phyloP scores from a whole-genome alignment of 2,113 vertebrate species.

The Plectropomus leopardus region DNA sequence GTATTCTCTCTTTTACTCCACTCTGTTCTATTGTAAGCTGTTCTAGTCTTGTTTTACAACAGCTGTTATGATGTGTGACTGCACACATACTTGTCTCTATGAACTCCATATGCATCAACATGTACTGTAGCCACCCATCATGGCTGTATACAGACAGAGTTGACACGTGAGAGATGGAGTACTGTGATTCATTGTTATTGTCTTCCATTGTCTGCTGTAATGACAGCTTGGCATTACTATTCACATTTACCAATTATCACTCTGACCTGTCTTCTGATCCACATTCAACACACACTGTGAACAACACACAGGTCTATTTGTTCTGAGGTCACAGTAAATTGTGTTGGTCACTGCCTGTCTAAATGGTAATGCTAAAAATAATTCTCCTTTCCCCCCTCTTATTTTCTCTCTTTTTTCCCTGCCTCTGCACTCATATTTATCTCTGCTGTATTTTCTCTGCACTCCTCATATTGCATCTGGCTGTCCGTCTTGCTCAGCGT shows the following conservation, averaged over 20 bases:
- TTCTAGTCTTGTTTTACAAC: constrained; percentile 21
- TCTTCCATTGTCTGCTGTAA: constrained; percentile 26
- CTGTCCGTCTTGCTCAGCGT: background rate
- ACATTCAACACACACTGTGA: no score
- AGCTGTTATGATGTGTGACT: background rate
- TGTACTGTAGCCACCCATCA: background rate
- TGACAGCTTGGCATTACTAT: constrained; percentile 56
- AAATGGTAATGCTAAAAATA: constrained; percentile 64
- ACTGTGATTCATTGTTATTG: constrained; percentile 40
- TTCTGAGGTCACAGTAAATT: constrained; percentile 63
- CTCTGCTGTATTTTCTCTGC: background rate
- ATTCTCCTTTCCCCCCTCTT: background rate
- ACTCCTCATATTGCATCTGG: background rate
- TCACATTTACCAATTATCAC: constrained; percentile 70
- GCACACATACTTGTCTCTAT: constrained; percentile 21
- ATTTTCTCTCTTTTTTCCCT: constrained; percentile 4
- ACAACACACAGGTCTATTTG: constrained; percentile 50
- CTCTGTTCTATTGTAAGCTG: background rate
- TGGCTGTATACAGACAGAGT: background rate
- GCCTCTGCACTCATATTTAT: constrained; percentile 18
- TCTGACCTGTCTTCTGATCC: constrained; percentile 52
- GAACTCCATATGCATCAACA: constrained; percentile 18
- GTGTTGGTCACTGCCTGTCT: constrained; percentile 53
- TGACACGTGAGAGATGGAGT: background rate
- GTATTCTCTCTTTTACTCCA: background rate